Evolutionary conservation across 2,888 invertebrate species (phyloP).

Genomic region (Pyralis farinalis): DNA sequence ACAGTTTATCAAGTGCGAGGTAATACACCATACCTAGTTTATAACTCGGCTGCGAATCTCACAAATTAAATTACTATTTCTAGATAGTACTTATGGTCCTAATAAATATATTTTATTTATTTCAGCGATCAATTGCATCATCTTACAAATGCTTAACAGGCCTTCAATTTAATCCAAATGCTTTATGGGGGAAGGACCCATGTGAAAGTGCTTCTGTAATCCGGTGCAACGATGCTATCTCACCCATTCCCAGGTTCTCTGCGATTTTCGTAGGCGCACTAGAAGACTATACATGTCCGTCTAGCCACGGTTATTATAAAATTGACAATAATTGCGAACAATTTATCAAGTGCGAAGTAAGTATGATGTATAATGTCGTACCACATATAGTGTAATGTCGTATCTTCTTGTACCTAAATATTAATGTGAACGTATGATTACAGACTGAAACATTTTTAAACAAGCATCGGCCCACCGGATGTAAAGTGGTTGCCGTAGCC

Average conservation of each 20-base stretch:
- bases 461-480: no score
- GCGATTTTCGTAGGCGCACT: not conserved
- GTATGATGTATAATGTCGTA: no score
- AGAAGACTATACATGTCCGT: not conserved
- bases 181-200: not conserved
- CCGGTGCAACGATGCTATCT: not conserved
- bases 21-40: no score
- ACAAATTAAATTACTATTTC: no score
- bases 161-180: not conserved
- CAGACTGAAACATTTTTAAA: no score
- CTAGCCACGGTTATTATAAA: not conserved
- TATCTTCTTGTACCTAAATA: no score
- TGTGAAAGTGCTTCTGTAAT: not conserved
- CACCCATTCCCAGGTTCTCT: not conserved
- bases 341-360: not conserved
- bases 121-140: not conserved
- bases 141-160: not conserved
- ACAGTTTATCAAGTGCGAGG: constrained; percentile 5
- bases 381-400: no score
- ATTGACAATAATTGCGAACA: not conserved
- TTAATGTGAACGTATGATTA: no score
- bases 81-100: no score
- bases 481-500: no score
- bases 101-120: not conserved
- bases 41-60: no score